Base-by-base conservation (phyloP, 2,888 invertebrate species). In the Lithodes maja region DNA sequence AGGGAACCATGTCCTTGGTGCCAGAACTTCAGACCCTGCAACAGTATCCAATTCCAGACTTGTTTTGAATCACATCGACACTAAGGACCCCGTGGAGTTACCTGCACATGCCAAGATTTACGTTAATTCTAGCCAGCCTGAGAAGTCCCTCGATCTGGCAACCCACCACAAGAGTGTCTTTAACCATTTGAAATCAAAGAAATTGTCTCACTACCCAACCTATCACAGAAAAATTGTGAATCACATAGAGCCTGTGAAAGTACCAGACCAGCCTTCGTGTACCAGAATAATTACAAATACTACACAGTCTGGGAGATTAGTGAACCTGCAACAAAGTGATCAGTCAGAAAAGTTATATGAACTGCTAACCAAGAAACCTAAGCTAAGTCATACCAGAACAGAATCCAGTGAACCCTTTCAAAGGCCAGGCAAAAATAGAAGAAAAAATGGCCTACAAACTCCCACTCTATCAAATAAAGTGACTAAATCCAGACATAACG, bases 381-480 rank as follows among this genome's bases (percentile, higher is more conserved):
- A 74, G 68, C 49, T 54, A 17, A 86, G 86, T 75, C 86, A 86
- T 52, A 55, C 61, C 52, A 86, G 77, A 74, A 75, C 82, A 17
- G 81, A 75, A 52, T 55, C 55, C 50, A 82, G 75, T 55, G 53
- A 71, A 49, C 49, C 61, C 1, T 7, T 7, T 52, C 50, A 82
- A 17, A 68, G 53, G 52, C 50, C 1, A 33, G 61, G 61, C 12
- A 61, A 12, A 12, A 61, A 12, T 61, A 61, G 12, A 61, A 61
- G 12, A 61, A 5, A 12, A 61, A 61, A 7, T 61, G 61, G 61
- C 5, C 7, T 61, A 12, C 61, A 61, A 12, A 61, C 7, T 61
- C 12, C 61, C 61, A 5, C 61, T 61, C 12, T 61, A 12, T 61
- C 12, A 12, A 61, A 61, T 12, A 61, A 12, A 61, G 61, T 61